These are phyloP conservation scores for Antitype chi DNA, from an alignment of 2,888 invertebrate species.

Conservation along the genomic window DNA sequence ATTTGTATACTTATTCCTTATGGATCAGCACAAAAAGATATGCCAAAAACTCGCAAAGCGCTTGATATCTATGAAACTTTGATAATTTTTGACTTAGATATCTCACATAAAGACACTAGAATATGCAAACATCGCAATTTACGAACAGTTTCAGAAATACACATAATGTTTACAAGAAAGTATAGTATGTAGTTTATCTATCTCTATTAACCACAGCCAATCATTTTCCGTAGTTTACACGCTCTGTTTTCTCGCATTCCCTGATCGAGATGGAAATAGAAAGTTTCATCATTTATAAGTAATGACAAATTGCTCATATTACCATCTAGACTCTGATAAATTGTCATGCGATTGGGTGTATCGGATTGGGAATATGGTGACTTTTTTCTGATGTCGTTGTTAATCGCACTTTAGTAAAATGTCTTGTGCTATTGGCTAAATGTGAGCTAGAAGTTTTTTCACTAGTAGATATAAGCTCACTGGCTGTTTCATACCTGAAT, in stretches of 20 bases:
- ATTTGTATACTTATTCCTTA: neutral
- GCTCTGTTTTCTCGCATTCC: slow-evolving; percentile 56
- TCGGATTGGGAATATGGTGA: slow-evolving; percentile 6
- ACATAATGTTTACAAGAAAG: neutral
- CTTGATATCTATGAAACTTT: neutral
- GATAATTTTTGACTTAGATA: neutral
- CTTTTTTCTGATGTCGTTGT: neutral
- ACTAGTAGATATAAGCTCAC: neutral
- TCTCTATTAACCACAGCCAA: slow-evolving; percentile 13
- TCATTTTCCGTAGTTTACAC: slow-evolving; percentile 52
- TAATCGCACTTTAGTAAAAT: neutral
- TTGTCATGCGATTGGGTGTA: slow-evolving; percentile 35
- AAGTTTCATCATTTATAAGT: slow-evolving; percentile 51
- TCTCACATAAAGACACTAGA: neutral
- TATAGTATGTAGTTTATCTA: neutral
- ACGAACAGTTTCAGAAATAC: neutral
- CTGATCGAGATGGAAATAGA: slow-evolving; percentile 52
- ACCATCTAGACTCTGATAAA: slow-evolving; percentile 29
- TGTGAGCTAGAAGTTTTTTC: neutral
- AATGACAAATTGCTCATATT: slow-evolving; percentile 51
- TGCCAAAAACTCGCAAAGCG: too few species aligned
- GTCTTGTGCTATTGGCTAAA: neutral
- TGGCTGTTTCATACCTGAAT: too few species aligned
- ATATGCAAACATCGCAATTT: neutral
- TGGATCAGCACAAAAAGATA: neutral